Percentiles rank a stretch among this genome's conserved stretches.
Evolutionary conservation across 2,888 invertebrate genomes (phyloP).

Genomic region (Sclerodermus sp.): DNA sequence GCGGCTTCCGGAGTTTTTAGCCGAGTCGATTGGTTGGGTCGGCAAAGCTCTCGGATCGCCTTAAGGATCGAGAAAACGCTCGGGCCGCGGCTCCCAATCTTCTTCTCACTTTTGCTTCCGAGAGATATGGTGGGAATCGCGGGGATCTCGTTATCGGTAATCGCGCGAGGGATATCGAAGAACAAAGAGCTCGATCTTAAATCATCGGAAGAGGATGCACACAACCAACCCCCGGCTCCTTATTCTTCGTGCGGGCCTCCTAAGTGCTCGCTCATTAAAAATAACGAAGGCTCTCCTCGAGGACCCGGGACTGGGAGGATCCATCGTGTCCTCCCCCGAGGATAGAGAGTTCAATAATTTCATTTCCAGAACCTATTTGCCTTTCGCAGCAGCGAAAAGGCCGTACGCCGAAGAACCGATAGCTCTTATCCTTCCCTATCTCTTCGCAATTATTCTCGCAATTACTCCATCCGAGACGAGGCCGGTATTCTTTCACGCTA

Average conservation of each 20-base stretch:
- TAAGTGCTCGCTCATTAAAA: constrained; percentile 34
- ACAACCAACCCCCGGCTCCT: not conserved
- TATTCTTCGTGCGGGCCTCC: not conserved
- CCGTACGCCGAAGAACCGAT: constrained; percentile 9
- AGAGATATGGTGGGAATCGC: no score
- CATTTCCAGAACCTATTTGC: constrained; percentile 37
- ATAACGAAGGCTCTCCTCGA: constrained; percentile 29
- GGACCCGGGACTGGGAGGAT: no score
- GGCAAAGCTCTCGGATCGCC: no score
- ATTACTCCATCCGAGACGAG: no score
- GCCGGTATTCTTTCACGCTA: no score
- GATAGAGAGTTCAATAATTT: constrained; percentile 28
- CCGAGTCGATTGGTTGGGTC: no score
- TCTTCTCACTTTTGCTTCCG: no score
- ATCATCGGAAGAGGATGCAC: not conserved
- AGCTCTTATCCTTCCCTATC: constrained; percentile 4
- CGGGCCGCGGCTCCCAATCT: no score
- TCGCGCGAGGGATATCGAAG: constrained; percentile 22
- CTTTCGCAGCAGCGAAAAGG: constrained; percentile 14
- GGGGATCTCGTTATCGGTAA: constrained; percentile 20
- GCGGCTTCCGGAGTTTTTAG: no score
- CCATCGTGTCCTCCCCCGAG: not conserved
- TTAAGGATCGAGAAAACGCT: no score
- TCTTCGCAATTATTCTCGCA: constrained; percentile 10
- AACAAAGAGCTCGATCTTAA: constrained; percentile 16